phyloP scores from a whole-genome alignment of 1,140 invertebrate species.

The Calephelis virginiensis region DNA sequence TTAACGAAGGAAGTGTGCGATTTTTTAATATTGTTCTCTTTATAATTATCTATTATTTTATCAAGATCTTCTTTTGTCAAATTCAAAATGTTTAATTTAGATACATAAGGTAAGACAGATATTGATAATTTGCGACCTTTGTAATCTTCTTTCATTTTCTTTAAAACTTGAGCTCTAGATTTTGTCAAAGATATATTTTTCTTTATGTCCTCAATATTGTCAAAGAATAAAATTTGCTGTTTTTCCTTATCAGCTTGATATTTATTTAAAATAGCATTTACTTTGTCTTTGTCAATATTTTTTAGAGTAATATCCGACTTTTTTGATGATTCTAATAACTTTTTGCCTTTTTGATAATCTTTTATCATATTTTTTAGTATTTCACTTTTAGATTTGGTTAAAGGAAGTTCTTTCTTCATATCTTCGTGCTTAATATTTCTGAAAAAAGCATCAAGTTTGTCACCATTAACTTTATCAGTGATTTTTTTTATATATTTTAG shows the following conservation, averaged over 20 bases:
- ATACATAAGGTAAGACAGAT: constrained; percentile 31
- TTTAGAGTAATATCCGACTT: constrained; percentile 19
- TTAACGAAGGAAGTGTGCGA: constrained; percentile 25
- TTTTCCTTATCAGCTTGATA: constrained; percentile 19
- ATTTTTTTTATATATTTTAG: constrained; percentile 8
- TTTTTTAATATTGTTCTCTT: constrained; percentile 29
- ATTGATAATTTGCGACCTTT: constrained; percentile 39
- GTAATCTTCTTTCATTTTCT: constrained; percentile 38
- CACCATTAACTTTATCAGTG: neutral
- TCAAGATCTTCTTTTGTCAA: constrained; percentile 36
- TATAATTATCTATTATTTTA: constrained; percentile 38
- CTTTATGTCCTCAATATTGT: constrained; percentile 24
- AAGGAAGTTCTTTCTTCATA: constrained; percentile 22
- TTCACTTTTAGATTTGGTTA: constrained; percentile 22
- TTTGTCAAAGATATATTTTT: constrained; percentile 32
- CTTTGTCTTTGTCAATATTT: constrained; percentile 24
- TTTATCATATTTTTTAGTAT: constrained; percentile 30
- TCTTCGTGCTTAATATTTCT: constrained; percentile 14
- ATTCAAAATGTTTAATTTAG: constrained; percentile 29
- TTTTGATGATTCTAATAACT: neutral
- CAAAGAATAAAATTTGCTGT: constrained; percentile 3
- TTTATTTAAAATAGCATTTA: constrained; percentile 22
- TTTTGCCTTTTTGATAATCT: constrained; percentile 33
- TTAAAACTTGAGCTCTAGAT: constrained; percentile 35
- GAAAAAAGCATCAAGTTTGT: neutral